Evolutionary conservation across 1,140 invertebrate genomes (phyloP), one percentile per base, ranked within the genome.

Genomic region (Ylistrum balloti): DNA sequence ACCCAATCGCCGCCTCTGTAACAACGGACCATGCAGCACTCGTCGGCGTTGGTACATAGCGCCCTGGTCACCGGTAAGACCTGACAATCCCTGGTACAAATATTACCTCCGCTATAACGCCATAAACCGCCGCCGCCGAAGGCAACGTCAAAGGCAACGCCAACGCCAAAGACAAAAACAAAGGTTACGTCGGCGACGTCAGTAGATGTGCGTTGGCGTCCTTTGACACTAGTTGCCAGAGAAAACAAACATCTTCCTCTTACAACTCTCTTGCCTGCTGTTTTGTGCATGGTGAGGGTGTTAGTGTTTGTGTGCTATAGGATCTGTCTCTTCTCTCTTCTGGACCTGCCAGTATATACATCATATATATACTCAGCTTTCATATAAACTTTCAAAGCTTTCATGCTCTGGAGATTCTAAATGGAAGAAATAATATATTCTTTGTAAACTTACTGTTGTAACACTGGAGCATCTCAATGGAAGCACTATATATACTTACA

Each of bases 61-160:
- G 15, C 93, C 96, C 2, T 98, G 97, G 97, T 96, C 94, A 90
- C 95, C 96, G 93, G 97, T 97, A 96, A 96, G 94, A 91, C 89
- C 87, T 34, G 35, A 87, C 34, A 87, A 56, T 20, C 86, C 56
- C 56, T 74, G 56, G 56, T 74, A 74, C 56, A 74, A 74, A 74
- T 74, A 74, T 74, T 74, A 74, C 56, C 56, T 74, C 56, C 56
- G 56, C 56, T 74, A 74, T 74, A 74, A 74, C 28, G 56, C 56
- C 22, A 74, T 74, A 28, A 74, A 74, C 56, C 56, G 56, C n/a
- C 56, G 56, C 22, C 56, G 56, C n/a, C 56, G 56, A 74, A 22
- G 56, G 0, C 56, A 74, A 74, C 0, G 56, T 1, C 56, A 74
- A 74, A 1, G 56, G 1, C 56, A 74, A 74, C 56, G 56, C 56